phyloP scores from a whole-genome alignment of 2,888 invertebrate species.

The Fabriciana adippe region DNA sequence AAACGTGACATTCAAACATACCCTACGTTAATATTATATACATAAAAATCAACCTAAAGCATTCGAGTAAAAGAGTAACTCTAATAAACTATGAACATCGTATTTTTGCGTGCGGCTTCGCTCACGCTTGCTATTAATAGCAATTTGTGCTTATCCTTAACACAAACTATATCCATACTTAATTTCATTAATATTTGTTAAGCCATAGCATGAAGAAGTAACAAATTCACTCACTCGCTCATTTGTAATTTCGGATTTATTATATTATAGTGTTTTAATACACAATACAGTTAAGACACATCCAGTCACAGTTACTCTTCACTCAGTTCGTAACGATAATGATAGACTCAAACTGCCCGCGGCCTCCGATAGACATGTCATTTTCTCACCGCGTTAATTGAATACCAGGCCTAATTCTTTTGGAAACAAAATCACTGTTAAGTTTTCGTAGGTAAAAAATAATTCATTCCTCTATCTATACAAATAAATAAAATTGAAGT shows the following conservation, averaged over 20 bases:
- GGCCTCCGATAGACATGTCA: constrained; percentile 68
- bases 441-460: constrained; percentile 15
- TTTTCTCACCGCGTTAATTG: constrained; percentile 74
- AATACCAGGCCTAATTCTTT: constrained; percentile 48
- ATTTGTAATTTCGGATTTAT: background rate
- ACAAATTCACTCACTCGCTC: background rate
- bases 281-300: constrained; percentile 40
- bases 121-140: too few species aligned
- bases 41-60: too few species aligned
- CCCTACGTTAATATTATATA: too few species aligned
- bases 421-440: constrained; percentile 17
- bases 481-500: background rate
- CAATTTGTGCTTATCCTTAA: too few species aligned
- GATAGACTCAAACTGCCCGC: constrained; percentile 56
- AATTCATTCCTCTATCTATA: background rate
- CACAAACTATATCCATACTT: too few species aligned
- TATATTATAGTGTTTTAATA: too few species aligned
- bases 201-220: background rate
- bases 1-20: too few species aligned
- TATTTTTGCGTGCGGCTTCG: too few species aligned
- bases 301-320: constrained; percentile 48
- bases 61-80: too few species aligned
- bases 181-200: background rate
- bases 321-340: constrained; percentile 54
- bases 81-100: too few species aligned